phyloP scores from a whole-genome alignment of 2,797 vertebrate species.

The Lepilemur septentrionalis region DNA sequence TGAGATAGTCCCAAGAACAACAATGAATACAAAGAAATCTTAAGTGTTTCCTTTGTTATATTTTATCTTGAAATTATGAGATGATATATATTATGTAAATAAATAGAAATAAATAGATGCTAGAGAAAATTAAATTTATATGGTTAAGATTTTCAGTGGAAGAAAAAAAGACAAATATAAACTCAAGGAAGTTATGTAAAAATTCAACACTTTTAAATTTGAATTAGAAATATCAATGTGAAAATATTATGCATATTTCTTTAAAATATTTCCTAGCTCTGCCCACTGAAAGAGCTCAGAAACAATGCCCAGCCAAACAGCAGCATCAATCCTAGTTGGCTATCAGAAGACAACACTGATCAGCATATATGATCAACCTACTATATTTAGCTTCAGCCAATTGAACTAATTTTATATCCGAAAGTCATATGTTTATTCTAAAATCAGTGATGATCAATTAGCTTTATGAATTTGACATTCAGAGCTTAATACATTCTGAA shows the following conservation, averaged over 20 bases:
- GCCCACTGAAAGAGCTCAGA: neutral
- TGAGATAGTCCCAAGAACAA: neutral
- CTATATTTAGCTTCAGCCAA: neutral
- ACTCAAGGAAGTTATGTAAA: neutral
- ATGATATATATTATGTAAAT: neutral
- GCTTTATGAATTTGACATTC: neutral
- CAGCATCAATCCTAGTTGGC: fast-evolving
- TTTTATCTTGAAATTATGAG: neutral
- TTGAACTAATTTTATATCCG: neutral
- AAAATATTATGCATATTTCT: neutral
- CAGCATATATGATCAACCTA: neutral
- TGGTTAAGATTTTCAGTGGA: neutral
- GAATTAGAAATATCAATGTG: neutral
- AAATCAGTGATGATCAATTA: neutral
- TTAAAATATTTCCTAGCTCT: neutral
- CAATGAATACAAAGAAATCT: neutral
- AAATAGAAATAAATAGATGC: neutral
- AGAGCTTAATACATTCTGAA: neutral
- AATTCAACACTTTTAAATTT: neutral
- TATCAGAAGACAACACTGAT: neutral
- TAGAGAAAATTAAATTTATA: neutral
- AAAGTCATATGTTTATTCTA: neutral
- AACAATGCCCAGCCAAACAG: neutral
- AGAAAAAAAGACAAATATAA: neutral
- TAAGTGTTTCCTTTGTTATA: neutral